Base-by-base conservation (phyloP, 2,113 vertebrate genomes). In the Zosterops borbonicus region DNA sequence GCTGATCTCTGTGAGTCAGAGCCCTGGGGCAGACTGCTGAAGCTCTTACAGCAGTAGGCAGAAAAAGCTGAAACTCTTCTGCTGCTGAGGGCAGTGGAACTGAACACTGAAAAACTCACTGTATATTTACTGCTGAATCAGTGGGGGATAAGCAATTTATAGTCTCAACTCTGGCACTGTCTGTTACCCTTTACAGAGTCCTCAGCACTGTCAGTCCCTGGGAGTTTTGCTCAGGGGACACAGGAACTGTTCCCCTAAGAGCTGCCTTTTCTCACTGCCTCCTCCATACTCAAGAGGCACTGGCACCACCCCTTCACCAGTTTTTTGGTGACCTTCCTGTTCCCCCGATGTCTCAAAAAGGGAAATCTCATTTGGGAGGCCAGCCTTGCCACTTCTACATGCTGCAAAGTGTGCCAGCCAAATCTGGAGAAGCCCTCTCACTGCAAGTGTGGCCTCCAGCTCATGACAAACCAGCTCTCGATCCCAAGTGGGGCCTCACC, bases 181-280 rank as follows among this genome's bases (percentile, higher is more conserved):
- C 82, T 86, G 65, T 62, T 68, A 33, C 39, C 42, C 3, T 53
- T 58, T 41, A 63, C 21, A 60, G 59, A 18, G 9, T n/a, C 46
- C 39, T 58, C 76, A 84, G 12, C 29, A 22, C 5, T 41, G 24
- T 25, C 42, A 58, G 37, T n/a, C 23, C n/a, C 44, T 70, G 20
- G 20, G 68, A 67, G 44, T 60, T 90, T 53, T 46, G 41, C n/a
- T 83, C n/a, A 70, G 39, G 17, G 59, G 52, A 77, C 47, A 56
- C 5, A 78, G 35, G 42, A 94, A 58, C 28, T 0, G 0, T 52
- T 73, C 27, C 63, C 4, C 0, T 27, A 74, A 49, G 4, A 23
- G 41, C 0, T 31, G 14, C 69, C 49, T 89, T 84, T 92, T 46
- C 50, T 85, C 25, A 71, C 55, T 76, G 70, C 35, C 28, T 78